These are phyloP conservation scores for Pteropus rufus DNA, from an alignment of 2,797 vertebrate genomes.

Conservation along the genomic window DNA sequence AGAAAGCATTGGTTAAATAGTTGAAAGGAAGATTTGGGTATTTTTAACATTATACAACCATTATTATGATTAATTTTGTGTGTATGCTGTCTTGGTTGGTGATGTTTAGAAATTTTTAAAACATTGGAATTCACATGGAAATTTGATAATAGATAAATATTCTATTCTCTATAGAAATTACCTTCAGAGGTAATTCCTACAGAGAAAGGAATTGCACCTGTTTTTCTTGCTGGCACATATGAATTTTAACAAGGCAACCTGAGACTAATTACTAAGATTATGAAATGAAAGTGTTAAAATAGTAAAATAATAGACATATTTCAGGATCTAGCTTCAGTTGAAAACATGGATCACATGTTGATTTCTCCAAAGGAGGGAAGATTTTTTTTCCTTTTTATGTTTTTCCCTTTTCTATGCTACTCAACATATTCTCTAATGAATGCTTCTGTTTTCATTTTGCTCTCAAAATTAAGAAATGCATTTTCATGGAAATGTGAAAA, in stretches of 20 bases:
- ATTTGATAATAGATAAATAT: conserved; percentile 29
- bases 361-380: conserved; percentile 42
- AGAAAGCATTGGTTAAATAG: background rate
- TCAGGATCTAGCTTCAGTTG: background rate
- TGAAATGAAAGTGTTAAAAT: conserved; percentile 29
- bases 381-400: background rate
- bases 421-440: conserved; percentile 47
- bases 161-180: conserved; percentile 21
- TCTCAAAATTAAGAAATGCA: conserved; percentile 56
- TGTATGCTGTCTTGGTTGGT: background rate
- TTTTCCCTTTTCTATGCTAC: background rate
- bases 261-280: conserved; percentile 20
- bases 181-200: background rate
- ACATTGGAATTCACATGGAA: background rate
- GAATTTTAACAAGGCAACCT: conserved; percentile 32
- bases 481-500: conserved; percentile 65
- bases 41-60: background rate
- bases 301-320: conserved; percentile 28
- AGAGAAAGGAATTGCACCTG: background rate
- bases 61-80: background rate
- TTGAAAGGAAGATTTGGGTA: background rate
- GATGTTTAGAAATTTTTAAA: background rate
- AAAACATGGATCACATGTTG: conserved; percentile 33
- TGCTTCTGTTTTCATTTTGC: conserved; percentile 51
- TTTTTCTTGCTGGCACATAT: background rate